Percentiles rank a stretch among this genome's conserved stretches.
These are phyloP conservation scores for Hydropsyche betteni DNA, from an alignment of 2,888 invertebrate species.

Conservation along the genomic window DNA sequence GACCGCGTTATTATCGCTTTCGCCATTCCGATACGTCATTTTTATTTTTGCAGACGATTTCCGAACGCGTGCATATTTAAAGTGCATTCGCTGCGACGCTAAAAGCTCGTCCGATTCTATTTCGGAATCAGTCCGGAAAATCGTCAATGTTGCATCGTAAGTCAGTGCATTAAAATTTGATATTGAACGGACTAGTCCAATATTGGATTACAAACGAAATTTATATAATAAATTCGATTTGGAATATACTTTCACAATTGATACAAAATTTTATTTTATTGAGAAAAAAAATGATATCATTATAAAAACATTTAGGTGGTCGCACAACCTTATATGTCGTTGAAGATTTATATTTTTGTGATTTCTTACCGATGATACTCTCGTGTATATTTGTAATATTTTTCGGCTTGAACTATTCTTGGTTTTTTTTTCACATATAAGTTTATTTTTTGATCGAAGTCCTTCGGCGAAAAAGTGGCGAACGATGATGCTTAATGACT, in stretches of 20 bases:
- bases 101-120: too few species aligned
- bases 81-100: constrained; percentile 4
- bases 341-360: not conserved
- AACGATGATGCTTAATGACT: constrained; percentile 25
- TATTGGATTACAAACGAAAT: not conserved
- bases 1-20: not conserved
- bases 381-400: not conserved
- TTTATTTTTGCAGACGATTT: not conserved
- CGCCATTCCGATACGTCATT: not conserved
- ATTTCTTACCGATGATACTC: not conserved
- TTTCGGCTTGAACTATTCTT: not conserved
- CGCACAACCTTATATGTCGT: not conserved
- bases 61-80: constrained; percentile 17
- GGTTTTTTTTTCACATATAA: not conserved
- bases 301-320: not conserved
- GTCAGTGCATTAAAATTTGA: not conserved
- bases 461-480: not conserved
- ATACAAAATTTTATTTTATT: not conserved
- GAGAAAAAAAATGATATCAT: not conserved
- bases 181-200: not conserved
- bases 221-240: too few species aligned
- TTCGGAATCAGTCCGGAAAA: too few species aligned
- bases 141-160: too few species aligned
- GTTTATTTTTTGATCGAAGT: not conserved
- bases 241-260: too few species aligned